These are phyloP conservation scores for Pseudomugil tenellus DNA, from an alignment of 2,797 vertebrate genomes.

Conservation along the genomic window DNA sequence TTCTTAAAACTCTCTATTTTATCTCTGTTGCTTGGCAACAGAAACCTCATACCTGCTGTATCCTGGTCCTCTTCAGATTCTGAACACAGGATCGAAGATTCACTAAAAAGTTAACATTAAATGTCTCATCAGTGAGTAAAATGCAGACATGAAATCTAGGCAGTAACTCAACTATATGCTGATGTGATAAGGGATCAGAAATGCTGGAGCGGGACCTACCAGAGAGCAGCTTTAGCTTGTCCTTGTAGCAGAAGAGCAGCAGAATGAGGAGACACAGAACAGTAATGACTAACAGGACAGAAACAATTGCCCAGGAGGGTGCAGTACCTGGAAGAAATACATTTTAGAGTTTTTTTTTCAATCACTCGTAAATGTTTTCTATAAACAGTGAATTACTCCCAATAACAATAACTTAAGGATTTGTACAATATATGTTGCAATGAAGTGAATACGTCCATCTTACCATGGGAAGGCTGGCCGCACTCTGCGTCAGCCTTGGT, in stretches of 20 bases:
- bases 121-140: constrained; percentile 12
- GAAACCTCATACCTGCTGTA: constrained; percentile 77
- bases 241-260: constrained; percentile 84
- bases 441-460: constrained; percentile 9
- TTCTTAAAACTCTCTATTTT: not conserved
- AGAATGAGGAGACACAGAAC: constrained; percentile 81
- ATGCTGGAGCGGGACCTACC: constrained; percentile 60
- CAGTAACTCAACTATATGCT: not conserved
- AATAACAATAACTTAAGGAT: not conserved
- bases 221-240: constrained; percentile 82
- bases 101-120: constrained; percentile 60
- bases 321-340: constrained; percentile 56
- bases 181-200: not conserved
- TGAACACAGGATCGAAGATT: constrained; percentile 84
- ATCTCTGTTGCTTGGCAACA: not conserved
- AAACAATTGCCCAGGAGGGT: constrained; percentile 80
- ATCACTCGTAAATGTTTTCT: not conserved
- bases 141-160: not conserved
- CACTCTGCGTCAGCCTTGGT: constrained; percentile 85
- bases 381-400: no score
- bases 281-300: constrained; percentile 79
- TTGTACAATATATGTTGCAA: not conserved
- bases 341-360: constrained; percentile 14
- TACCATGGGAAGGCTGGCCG: constrained; percentile 68
- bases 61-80: constrained; percentile 84